Conservation (phyloP, 2,797 vertebrate genomes). For the Ara ararauna region DNA sequence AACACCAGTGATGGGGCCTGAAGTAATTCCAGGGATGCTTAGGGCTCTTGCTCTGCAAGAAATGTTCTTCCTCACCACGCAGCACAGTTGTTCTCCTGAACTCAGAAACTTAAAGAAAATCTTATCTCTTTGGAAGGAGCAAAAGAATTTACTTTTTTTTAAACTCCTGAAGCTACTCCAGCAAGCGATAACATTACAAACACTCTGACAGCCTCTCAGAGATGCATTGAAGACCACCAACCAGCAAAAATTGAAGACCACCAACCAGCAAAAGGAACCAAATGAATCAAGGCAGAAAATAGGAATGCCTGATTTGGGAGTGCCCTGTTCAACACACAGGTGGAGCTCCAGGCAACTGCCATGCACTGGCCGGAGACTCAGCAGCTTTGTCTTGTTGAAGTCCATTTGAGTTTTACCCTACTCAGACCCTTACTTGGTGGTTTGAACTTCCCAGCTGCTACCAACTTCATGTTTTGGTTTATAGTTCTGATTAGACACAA, state of each 20-base stretch:
- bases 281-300: background rate
- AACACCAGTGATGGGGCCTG: background rate
- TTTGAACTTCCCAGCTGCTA: background rate
- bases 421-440: background rate
- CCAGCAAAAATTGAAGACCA: background rate
- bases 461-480: background rate
- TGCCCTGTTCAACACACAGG: accelerated
- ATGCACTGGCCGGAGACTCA: accelerated
- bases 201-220: background rate
- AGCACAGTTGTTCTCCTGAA: background rate
- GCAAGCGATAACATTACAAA: background rate
- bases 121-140: background rate
- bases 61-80: background rate
- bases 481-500: background rate
- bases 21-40: background rate
- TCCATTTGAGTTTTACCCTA: background rate
- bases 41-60: background rate
- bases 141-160: background rate
- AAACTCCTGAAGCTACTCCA: background rate
- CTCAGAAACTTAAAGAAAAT: background rate
- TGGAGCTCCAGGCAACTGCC: background rate
- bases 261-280: accelerated
- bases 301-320: accelerated
- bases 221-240: background rate
- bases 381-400: background rate